Conservation (phyloP, 1,140 invertebrate species). For the Listronotus bonariensis region DNA sequence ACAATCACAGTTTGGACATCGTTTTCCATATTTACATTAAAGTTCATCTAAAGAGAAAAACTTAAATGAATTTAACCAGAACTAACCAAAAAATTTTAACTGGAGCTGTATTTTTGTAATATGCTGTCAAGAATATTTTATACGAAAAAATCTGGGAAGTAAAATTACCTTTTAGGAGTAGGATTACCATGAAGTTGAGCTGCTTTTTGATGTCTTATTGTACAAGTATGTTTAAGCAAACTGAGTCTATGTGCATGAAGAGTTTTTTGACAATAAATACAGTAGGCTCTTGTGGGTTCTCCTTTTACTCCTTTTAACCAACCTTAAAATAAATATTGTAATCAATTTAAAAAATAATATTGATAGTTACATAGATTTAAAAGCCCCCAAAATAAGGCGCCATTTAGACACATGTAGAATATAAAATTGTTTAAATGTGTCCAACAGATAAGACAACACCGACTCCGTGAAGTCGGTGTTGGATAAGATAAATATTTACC, state of each 20-base stretch:
- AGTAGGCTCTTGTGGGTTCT: slow-evolving; percentile 62
- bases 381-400: no score
- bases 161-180: slow-evolving; percentile 8
- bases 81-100: no score
- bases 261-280: slow-evolving; percentile 63
- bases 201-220: slow-evolving; percentile 62
- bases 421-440: no score
- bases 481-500: slow-evolving; percentile 51
- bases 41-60: slow-evolving; percentile 8
- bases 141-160: no score
- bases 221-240: slow-evolving; percentile 64
- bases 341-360: no score
- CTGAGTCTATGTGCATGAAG: slow-evolving; percentile 65
- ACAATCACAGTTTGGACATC: slow-evolving; percentile 19
- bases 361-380: no score
- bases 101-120: no score
- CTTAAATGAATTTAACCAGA: no score
- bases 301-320: slow-evolving; percentile 61
- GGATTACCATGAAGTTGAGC: slow-evolving; percentile 50
- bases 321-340: slow-evolving; percentile 57
- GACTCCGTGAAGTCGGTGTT: no score
- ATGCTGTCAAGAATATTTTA: no score
- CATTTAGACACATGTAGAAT: no score
- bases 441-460: no score
- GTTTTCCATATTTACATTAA: slow-evolving; percentile 12